Base-by-base conservation (phyloP, 2,797 vertebrate genomes). In the Phoebastria nigripes region DNA sequence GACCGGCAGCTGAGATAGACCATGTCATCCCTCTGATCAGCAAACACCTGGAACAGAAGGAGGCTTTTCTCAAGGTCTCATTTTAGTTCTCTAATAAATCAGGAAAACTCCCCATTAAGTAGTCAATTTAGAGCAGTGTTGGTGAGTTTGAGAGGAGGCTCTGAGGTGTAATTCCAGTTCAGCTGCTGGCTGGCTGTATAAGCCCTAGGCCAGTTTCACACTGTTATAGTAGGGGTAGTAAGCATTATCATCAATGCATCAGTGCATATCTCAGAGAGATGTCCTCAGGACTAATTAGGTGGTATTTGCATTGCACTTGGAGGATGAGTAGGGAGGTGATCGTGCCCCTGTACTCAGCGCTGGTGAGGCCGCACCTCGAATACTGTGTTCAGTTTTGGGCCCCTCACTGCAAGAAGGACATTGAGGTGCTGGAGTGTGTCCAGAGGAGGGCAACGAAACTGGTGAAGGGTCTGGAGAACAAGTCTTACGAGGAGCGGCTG, bases 41-140 rank as follows among this genome's bases (percentile, higher is more conserved):
- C 97, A 99, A 99, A 97, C 99, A 99, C 91, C 97, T 99, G 98
- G 99, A 99, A 95, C 99, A 99, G 98, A 99, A 99, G 82, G 99
- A 99, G 83, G 99, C 99, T 89, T 99, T 99, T 97, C 99, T 99
- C 33, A 99, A 99, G 99, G 99, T 99, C 37, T 96, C 55, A 46
- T 72, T 82, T 95, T 58, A 22, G 20, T 85, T 80, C 37, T 58
- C 22, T 72, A 66, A 24, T 62, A 89, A 62, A 72, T 89, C 72
- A 70, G 46, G 19, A 87, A 79, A 92, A 29, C 11, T 86, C 13
- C 28, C 15, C 14, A 17, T 44, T 83, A 69, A 58, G 17, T n/a
- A 72, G 18, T 52, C 28, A 54, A 15, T 81, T 92, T 59, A 88
- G 37, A 69, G 31, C 20, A 42, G 19, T 10, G 33, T 47, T 92